A percentile compares a stretch with the other conserved stretches of the same genome.
Conservation (phyloP, 2,113 vertebrate genomes). For the Aptenodytes forsteri region DNA sequence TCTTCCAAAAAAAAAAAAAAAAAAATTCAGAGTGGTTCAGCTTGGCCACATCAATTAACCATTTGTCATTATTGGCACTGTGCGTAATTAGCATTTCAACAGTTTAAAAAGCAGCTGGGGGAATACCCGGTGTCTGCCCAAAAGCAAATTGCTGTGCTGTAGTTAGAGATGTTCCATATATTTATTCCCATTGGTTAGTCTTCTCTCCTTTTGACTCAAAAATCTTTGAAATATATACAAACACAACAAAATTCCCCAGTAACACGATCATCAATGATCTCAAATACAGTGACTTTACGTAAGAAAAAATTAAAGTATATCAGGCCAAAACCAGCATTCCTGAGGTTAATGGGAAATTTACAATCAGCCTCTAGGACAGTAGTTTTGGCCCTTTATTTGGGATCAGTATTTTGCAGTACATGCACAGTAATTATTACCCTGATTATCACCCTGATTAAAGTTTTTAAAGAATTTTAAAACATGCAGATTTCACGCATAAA, state of each 20-base stretch:
- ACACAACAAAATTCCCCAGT: neutral
- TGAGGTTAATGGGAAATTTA: neutral
- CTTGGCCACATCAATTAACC: conserved; percentile 5
- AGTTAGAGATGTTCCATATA: conserved; percentile 25
- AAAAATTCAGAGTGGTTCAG: conserved; percentile 2
- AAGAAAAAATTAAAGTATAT: neutral
- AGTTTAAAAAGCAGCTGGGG: conserved; percentile 43
- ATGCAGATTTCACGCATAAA: conserved; percentile 47
- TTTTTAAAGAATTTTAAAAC: conserved; percentile 1
- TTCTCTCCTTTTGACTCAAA: conserved; percentile 17
- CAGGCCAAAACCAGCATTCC: conserved; percentile 2
- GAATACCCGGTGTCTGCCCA: conserved; percentile 59
- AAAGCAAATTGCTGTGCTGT: conserved; percentile 30
- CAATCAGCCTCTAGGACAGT: neutral
- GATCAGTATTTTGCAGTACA: neutral
- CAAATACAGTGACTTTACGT: neutral
- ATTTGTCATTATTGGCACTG: conserved; percentile 34
- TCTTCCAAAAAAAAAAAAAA: neutral
- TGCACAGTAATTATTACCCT: conserved; percentile 14
- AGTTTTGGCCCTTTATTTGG: neutral
- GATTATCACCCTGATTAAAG: conserved; percentile 18
- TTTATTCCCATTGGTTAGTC: conserved; percentile 5
- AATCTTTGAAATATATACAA: neutral
- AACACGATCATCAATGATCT: neutral
- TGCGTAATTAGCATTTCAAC: conserved; percentile 44